A percentile compares a stretch with the other conserved stretches of the same genome.
These are phyloP conservation scores for Diadegma fenestrale DNA, from an alignment of 2,888 invertebrate species.

Conservation along the genomic window DNA sequence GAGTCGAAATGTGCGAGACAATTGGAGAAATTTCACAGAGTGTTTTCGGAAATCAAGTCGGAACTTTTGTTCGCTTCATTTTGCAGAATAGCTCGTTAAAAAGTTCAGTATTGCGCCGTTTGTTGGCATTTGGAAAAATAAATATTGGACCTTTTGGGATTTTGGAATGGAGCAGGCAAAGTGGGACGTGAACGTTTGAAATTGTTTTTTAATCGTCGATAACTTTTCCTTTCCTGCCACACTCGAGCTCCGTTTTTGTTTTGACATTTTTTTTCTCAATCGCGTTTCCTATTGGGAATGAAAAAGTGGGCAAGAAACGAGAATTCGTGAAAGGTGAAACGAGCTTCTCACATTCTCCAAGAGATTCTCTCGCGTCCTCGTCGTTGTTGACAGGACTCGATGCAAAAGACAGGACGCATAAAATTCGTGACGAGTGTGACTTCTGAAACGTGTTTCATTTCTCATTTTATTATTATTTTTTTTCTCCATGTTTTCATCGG, in stretches of 20 bases:
- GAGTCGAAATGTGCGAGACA: neutral
- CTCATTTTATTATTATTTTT: slow-evolving; percentile 23
- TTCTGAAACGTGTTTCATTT: slow-evolving; percentile 62
- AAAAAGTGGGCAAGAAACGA: slow-evolving; percentile 6
- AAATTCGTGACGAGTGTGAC: slow-evolving; percentile 60
- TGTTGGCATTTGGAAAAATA: neutral
- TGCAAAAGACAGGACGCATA: slow-evolving; percentile 53
- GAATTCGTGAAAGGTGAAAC: slow-evolving; percentile 31
- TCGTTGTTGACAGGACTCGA: slow-evolving; percentile 46
- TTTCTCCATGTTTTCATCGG: neutral
- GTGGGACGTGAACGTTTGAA: neutral
- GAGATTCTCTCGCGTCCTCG: neutral
- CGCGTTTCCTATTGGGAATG: neutral
- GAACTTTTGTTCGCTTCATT: neutral
- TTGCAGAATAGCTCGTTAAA: neutral
- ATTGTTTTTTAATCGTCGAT: slow-evolving; percentile 15
- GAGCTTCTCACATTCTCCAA: neutral
- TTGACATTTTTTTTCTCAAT: slow-evolving; percentile 1
- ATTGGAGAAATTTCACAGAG: neutral
- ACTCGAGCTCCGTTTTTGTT: neutral
- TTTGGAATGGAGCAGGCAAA: neutral
- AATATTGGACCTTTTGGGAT: neutral
- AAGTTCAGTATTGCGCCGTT: neutral
- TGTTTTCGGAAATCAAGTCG: neutral
- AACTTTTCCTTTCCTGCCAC: neutral